Evolutionary conservation across 2,888 invertebrate species (phyloP), one percentile per base, ranked within the genome.

Genomic region (Cremastinae sp.): DNA sequence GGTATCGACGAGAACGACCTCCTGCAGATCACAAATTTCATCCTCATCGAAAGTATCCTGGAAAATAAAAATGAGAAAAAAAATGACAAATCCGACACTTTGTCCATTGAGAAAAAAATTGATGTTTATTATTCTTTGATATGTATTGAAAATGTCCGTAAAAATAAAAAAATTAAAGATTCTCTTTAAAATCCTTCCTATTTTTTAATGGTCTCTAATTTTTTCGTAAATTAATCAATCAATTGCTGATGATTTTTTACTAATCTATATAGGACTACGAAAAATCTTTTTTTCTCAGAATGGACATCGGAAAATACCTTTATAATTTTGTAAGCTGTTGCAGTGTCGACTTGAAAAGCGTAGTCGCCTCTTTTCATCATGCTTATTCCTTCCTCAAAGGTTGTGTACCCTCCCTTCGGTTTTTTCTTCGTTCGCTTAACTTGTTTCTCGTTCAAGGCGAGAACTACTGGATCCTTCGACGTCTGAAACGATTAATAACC

Each of bases 331-430:
- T 95, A 95, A 0, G 93, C 94, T 0, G 92, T 92, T 0, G 93
- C 92, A 0, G 92, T 92, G 86, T 95, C 94, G 2, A 93, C 92
- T 83, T 94, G 93, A 86, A 93, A 94, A 0, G 95, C 95, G 84
- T 93, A 94, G 1, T 93, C 93, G 0, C 94, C 95, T 36, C 89
- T 86, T 84, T 92, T 92, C 0, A 95, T 93, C 78, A 91, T 85
- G 0, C 88, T 87, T 84, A 95, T 90, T 9, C 94, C 95, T 47
- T 91, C 83, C 2, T 58, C 90, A 0, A 93, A 90, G 14, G 90
- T 84, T 68, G 91, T 91, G 88, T 74, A 86, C 2, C 82, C 79
- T n/a, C 75, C 75, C 53, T 78, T 80, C 8, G 83, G 84, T 20
- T 81, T 61, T 22, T 82, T 82, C 45, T 78, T 80, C 12, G 81